These are phyloP conservation scores for Zenarchopterus dispar DNA, from an alignment of 2,797 vertebrate genomes.

Conservation along the genomic window DNA sequence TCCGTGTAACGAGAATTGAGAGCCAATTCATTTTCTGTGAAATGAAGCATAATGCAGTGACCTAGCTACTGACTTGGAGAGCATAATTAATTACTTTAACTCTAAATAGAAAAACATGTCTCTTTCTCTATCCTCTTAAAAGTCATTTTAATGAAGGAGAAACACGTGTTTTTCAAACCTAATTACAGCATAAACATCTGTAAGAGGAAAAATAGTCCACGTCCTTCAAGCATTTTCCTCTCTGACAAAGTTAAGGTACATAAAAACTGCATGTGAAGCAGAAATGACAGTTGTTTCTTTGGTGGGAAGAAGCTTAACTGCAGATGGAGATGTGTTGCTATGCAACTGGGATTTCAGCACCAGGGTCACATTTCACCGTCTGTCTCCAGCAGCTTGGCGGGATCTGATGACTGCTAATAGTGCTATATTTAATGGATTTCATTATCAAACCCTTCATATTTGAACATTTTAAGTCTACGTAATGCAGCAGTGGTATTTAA, in stretches of 20 bases:
- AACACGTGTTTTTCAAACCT: background rate
- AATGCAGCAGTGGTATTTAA: background rate
- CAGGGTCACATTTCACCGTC: constrained; percentile 73
- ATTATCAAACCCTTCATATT: constrained; percentile 29
- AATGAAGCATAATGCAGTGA: constrained; percentile 12
- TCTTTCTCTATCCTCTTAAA: no score
- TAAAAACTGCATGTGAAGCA: constrained; percentile 57
- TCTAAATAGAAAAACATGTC: no score
- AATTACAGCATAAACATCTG: background rate
- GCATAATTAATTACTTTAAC: no score
- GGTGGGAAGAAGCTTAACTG: constrained; percentile 59
- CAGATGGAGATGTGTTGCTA: constrained; percentile 78
- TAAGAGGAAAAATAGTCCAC: background rate
- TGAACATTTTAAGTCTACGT: constrained; percentile 27
- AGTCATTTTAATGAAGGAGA: no score
- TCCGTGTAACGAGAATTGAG: constrained; percentile 27
- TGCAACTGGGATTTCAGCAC: constrained; percentile 77
- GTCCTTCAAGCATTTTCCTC: constrained; percentile 31
- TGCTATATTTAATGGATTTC: constrained; percentile 53
- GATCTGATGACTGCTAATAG: constrained; percentile 69
- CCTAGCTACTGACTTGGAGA: constrained; percentile 1
- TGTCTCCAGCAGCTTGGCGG: constrained; percentile 59
- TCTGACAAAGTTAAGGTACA: constrained; percentile 38
- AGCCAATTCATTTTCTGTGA: constrained; percentile 21
- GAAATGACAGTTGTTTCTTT: constrained; percentile 65